Evolutionary conservation across 1,140 invertebrate genomes (phyloP).

Genomic region (Drosophila pruinosa): DNA sequence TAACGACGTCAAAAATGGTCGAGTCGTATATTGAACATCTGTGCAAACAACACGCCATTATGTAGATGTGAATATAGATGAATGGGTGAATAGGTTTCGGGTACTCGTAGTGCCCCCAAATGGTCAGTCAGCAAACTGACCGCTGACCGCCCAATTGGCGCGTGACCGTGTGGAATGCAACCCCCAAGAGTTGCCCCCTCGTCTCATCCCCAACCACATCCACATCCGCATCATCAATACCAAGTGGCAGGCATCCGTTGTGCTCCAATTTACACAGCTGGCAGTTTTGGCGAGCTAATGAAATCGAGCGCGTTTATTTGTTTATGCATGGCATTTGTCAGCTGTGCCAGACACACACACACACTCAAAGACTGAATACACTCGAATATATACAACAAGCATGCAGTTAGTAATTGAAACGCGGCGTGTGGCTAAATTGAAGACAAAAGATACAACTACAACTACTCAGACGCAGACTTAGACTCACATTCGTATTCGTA

Average conservation of each 20-base stretch:
- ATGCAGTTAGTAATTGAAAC: constrained; percentile 52
- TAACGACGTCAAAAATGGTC: constrained; percentile 51
- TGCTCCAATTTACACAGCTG: constrained; percentile 61
- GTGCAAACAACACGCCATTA: constrained; percentile 63
- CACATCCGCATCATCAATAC: constrained; percentile 35
- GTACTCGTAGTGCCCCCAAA: constrained; percentile 52
- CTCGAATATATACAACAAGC: background rate
- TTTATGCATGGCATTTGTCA: constrained; percentile 74
- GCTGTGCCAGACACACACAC: constrained; percentile 18
- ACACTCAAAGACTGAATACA: background rate
- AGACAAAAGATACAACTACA: constrained; percentile 13
- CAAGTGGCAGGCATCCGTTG: constrained; percentile 16
- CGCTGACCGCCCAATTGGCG: constrained; percentile 42
- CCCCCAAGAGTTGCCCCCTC: background rate
- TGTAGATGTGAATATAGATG: constrained; percentile 11
- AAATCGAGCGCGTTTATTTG: constrained; percentile 77
- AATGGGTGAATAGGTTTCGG: no score
- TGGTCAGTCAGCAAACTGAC: constrained; percentile 36
- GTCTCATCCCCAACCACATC: background rate
- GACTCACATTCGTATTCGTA: background rate
- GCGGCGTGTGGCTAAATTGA: constrained; percentile 70
- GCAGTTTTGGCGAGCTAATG: constrained; percentile 61
- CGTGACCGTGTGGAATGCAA: constrained; percentile 58
- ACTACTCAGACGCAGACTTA: background rate
- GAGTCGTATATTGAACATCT: constrained; percentile 78